Conservation (phyloP, 2,113 vertebrate species). For the Stigmatopora nigra region DNA sequence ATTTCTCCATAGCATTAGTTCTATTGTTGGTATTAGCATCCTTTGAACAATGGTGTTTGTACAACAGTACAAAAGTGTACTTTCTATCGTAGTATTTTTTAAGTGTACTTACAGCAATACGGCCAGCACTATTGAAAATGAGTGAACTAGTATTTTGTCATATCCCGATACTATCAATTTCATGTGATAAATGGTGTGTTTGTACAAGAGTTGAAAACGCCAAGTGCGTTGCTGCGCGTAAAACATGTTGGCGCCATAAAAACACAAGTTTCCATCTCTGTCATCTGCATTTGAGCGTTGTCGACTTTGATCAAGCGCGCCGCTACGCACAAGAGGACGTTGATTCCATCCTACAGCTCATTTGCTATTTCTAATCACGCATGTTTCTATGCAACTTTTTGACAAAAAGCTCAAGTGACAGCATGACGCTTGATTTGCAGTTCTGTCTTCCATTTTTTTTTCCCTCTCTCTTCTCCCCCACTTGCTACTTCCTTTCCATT, state of each 20-base stretch:
- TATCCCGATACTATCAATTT: no score
- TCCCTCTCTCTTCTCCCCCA: neutral
- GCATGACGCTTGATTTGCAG: constrained; percentile 57
- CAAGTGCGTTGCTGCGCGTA: neutral
- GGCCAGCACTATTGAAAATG: no score
- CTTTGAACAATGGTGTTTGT: no score
- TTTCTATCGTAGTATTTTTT: no score
- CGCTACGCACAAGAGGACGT: constrained; percentile 31
- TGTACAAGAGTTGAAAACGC: neutral
- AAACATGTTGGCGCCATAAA: constrained; percentile 10
- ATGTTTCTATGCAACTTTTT: constrained; percentile 56
- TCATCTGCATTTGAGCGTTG: constrained; percentile 14
- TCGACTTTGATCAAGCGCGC: constrained; percentile 26
- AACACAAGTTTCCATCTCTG: constrained; percentile 21
- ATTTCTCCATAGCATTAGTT: no score
- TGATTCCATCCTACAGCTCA: constrained; percentile 42
- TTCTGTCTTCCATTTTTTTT: constrained; percentile 29
- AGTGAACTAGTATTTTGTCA: neutral
- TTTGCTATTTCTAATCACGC: constrained; percentile 59
- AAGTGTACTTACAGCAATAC: no score
- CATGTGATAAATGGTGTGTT: neutral
- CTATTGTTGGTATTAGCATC: no score
- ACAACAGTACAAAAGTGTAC: no score
- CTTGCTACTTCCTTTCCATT: neutral
- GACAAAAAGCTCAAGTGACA: constrained; percentile 64